Evolutionary conservation across 92 coral and sea anemone genomes (phyloP), one percentile per base, ranked within the genome.

Genomic region (Montipora capitata): DNA sequence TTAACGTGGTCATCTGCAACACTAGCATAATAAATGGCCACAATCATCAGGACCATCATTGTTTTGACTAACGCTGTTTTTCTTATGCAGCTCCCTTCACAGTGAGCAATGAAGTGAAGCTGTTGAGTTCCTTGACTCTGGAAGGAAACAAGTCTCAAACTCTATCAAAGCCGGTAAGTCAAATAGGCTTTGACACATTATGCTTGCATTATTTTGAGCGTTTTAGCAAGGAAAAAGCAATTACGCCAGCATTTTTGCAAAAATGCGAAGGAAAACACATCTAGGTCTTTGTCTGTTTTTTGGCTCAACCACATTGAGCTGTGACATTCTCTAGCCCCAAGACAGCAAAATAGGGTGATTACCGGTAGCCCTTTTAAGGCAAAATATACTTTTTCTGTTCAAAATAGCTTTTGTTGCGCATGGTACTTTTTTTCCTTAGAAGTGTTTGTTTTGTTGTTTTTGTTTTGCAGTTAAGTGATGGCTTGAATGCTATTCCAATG

Each of bases 401-500:
- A 27, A 27, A 27, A 27, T 27, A 27, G 1, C 35, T 27, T 27
- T 1, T 27, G 35, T 27, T 27, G 35, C 35, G 35, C 35, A 27
- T 27, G 35, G 35, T 48, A 3, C 10, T 15, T 38, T 67, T 35
- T 67, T 39, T 3, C 0, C 14, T 39, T 13, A 7, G 14, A 43
- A 42, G 58, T 72, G 15, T 58, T 17, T 4, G 15, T n/a, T 48
- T n/a, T 15, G 20, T 16, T 9, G 12, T 79, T 39, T 54, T 15
- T 4, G 82, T 40, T 44, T 49, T 56, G 7, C 61, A 97, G 99
- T 88, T 97, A 63, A 95, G 98, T 64, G 99, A 97, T 91, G 99
- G 99, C 48, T 89, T 96, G 63, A 97, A 97, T 80, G 99, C 99
- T 5, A 92, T 97, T 27, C 99, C 99, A 0, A 91, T 94, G 94